phyloP scores from a whole-genome alignment of 2,113 vertebrate species.

The Eudyptes chrysolophus region DNA sequence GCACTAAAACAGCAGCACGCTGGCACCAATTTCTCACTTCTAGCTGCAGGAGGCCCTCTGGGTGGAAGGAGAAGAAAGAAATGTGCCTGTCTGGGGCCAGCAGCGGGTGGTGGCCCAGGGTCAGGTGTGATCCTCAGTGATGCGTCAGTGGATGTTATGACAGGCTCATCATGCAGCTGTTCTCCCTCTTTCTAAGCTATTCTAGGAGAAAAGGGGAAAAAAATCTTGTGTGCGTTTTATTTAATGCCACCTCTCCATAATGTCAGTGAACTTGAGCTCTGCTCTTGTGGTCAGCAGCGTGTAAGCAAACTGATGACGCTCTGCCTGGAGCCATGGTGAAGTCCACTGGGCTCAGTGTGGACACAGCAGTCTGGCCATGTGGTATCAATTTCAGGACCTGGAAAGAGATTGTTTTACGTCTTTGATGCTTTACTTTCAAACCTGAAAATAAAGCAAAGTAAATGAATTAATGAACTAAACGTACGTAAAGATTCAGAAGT shows the following conservation, averaged over 20 bases:
- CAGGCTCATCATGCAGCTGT: neutral
- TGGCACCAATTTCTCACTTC: neutral
- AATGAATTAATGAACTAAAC: neutral
- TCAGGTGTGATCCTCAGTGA: neutral
- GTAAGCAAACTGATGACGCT: neutral
- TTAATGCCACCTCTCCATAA: neutral
- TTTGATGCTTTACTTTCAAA: neutral
- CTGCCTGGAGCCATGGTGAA: neutral
- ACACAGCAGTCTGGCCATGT: neutral
- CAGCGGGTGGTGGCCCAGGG: neutral
- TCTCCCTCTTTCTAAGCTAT: neutral
- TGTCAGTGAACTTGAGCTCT: neutral
- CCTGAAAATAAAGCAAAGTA: neutral
- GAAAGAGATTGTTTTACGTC: neutral
- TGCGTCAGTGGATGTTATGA: neutral
- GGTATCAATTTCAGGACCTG: neutral
- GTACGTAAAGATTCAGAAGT: neutral
- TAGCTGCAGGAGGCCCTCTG: neutral
- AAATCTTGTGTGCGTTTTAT: neutral
- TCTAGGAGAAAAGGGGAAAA: accelerated
- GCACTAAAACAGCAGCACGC: neutral
- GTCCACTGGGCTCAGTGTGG: accelerated
- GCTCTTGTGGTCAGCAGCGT: accelerated
- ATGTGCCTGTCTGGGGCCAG: neutral
- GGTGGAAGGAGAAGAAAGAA: neutral